Evolutionary conservation across 2,797 vertebrate species (phyloP).

Genomic region (Sciaenops ocellatus): DNA sequence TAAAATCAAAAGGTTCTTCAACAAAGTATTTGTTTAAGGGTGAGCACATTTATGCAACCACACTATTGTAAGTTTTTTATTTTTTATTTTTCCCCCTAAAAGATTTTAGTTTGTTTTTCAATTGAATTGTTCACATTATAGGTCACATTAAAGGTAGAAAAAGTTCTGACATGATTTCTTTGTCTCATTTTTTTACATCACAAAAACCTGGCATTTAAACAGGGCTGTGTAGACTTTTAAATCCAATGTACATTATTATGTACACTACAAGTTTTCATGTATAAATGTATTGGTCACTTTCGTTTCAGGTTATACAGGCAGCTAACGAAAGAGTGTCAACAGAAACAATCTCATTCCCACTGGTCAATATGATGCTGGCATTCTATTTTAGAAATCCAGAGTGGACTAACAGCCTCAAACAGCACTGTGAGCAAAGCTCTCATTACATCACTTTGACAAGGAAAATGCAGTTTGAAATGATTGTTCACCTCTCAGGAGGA

Average conservation of each 20-base stretch:
- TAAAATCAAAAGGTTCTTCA: too few relatives aligned
- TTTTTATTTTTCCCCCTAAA: too few relatives aligned
- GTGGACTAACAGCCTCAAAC: conserved; percentile 18
- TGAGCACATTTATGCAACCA: too few relatives aligned
- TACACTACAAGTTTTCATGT: neutral
- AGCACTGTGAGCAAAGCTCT: conserved; percentile 18
- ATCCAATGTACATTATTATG: neutral
- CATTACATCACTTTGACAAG: conserved; percentile 46
- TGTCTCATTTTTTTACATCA: too few relatives aligned
- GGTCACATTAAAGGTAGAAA: too few relatives aligned
- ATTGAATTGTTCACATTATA: too few relatives aligned
- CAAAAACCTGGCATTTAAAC: too few relatives aligned
- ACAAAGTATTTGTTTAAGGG: too few relatives aligned
- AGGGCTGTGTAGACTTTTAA: too few relatives aligned
- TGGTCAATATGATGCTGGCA: conserved; percentile 7
- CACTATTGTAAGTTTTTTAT: too few relatives aligned
- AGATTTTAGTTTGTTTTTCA: too few relatives aligned
- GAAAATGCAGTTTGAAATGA: conserved; percentile 57
- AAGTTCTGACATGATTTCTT: too few relatives aligned
- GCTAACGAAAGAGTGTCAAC: neutral
- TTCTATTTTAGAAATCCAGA: conserved; percentile 48
- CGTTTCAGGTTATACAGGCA: neutral
- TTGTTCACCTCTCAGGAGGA: conserved; percentile 23
- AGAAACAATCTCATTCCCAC: conserved; percentile 28
- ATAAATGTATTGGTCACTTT: neutral